Evolutionary conservation across 1,140 invertebrate species (phyloP), one percentile per base, ranked within the genome.

Genomic region (Drepana arcuata): DNA sequence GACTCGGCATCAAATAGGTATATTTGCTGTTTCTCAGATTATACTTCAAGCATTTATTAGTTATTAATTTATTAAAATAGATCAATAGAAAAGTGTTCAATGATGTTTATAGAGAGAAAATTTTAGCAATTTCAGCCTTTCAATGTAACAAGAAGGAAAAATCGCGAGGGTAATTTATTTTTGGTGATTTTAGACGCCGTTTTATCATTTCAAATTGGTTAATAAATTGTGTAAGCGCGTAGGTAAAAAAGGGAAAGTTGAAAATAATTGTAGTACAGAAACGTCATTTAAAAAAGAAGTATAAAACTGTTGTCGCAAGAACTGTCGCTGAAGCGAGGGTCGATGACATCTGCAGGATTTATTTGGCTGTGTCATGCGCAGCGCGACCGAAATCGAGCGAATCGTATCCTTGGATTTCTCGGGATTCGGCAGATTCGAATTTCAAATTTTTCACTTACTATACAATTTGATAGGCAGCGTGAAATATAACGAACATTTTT

Each of bases 381-480:
- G 47, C 54, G 54, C 46, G 37, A 43, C 45, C 26, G n/a, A n/a
- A n/a, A n/a, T n/a, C n/a, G n/a, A n/a, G 40, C 48, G 44, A 26
- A 34, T 35, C 45, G 62, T 61, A 68, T 58, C 63, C 65, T 68
- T 60, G 69, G 59, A 63, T 64, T 64, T 67, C 69, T 58, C 48
- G n/a, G n/a, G n/a, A n/a, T n/a, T n/a, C n/a, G n/a, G n/a, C 42
- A 58, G 63, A 79, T 79, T 74, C 58, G 75, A 80, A 80, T 80
- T 80, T 73, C 71, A 80, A 80, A 80, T 80, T 80, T 40, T 80
- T 73, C 66, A 70, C 61, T 36, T 16, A 42, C 45, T 47, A 50
- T 49, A 55, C 45, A 41, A 55, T 46, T 49, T 32, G 25, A 14
- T 13, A 31, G 32, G 43, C 25, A 46, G 55, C 38, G 47, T 44